These are phyloP conservation scores for Mya arenaria DNA, from an alignment of 1,140 invertebrate genomes.

Conservation along the genomic window DNA sequence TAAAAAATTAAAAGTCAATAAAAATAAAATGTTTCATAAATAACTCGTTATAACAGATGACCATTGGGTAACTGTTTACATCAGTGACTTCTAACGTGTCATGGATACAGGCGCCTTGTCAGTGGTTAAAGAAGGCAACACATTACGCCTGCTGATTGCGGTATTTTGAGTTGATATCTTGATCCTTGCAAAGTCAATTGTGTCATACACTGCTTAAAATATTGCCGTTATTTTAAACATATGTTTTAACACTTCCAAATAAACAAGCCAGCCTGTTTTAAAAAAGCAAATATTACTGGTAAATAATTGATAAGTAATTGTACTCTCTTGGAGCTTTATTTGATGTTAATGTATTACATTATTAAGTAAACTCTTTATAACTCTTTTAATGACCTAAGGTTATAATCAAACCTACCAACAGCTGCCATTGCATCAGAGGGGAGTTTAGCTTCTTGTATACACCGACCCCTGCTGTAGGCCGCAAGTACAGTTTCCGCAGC, in stretches of 20 bases:
- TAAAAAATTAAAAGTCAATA: too few species aligned
- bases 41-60: too few species aligned
- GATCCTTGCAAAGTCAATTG: too few species aligned
- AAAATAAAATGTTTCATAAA: too few species aligned
- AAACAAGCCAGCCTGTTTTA: not conserved
- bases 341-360: not conserved
- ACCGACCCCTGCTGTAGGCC: conserved; percentile 94
- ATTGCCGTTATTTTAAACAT: not conserved
- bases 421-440: conserved; percentile 91
- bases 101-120: too few species aligned
- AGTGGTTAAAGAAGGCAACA: too few species aligned
- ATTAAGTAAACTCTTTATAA: not conserved
- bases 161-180: too few species aligned
- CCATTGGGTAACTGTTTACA: too few species aligned
- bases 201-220: too few species aligned
- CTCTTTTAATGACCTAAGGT: not conserved
- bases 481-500: conserved; percentile 94
- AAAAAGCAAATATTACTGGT: not conserved
- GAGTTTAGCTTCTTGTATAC: conserved; percentile 90
- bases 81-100: too few species aligned
- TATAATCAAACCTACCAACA: conserved; percentile 83
- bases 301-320: not conserved
- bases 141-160: too few species aligned
- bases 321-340: not conserved
- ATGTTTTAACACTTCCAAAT: not conserved